phyloP scores from a whole-genome alignment of 2,113 vertebrate genomes.

The Peucedramus taeniatus region DNA sequence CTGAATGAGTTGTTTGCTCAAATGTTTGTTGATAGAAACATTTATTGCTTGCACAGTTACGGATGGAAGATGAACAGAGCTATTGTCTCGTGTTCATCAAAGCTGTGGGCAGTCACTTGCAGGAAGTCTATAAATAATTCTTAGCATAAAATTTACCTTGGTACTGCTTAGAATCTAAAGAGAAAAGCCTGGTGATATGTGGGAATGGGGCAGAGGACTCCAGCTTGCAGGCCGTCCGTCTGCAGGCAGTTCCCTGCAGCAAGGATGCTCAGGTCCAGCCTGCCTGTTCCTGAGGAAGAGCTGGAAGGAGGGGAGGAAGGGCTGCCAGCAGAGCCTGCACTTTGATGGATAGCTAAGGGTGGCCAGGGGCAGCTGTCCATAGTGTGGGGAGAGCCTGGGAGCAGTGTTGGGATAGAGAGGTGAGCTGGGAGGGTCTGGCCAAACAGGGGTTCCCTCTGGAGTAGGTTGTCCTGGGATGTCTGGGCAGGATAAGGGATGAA shows the following conservation, averaged over 20 bases:
- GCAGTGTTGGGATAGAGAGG: background rate
- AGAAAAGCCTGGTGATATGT: background rate
- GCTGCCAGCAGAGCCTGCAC: background rate
- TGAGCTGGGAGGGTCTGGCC: background rate
- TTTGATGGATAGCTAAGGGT: background rate
- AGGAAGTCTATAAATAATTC: conserved; percentile 23
- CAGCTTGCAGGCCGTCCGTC: background rate
- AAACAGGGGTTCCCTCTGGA: too few species aligned
- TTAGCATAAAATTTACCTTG: background rate
- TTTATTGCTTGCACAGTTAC: background rate
- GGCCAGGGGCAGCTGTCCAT: rapidly evolving
- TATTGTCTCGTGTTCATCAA: background rate
- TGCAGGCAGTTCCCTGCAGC: background rate
- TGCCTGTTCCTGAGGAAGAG: background rate
- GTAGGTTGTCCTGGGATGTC: background rate
- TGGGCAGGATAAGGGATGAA: background rate
- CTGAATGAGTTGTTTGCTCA: background rate
- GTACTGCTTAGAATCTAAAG: background rate
- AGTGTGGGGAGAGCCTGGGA: background rate
- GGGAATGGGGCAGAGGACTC: background rate
- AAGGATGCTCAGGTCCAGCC: rapidly evolving
- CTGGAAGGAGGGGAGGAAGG: background rate
- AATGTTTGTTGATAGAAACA: background rate
- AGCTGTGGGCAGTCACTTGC: background rate
- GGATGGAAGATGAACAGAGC: background rate